These are phyloP conservation scores for Oryzias dopingdopingensis DNA, from an alignment of 2,797 vertebrate genomes.

Conservation along the genomic window DNA sequence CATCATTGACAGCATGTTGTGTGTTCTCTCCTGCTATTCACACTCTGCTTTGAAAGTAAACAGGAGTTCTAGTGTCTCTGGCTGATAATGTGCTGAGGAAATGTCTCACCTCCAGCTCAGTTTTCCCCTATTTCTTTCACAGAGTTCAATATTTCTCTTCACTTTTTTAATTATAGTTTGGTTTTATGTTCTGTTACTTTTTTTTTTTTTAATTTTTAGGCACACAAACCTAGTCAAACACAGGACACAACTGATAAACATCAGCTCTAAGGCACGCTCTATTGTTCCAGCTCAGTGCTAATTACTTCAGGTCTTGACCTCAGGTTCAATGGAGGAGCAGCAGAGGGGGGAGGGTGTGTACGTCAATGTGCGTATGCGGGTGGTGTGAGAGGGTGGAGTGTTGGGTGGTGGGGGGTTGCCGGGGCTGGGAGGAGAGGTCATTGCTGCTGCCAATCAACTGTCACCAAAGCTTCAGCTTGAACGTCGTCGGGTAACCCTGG, in stretches of 20 bases:
- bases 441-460: conserved; percentile 68
- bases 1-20: conserved; percentile 55
- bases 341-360: conserved; percentile 28
- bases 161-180: conserved; percentile 16
- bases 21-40: conserved; percentile 49
- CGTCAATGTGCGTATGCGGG: conserved; percentile 17
- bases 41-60: conserved; percentile 59
- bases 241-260: conserved; percentile 58
- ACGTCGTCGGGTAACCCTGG: conserved; percentile 35
- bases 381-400: conserved; percentile 10
- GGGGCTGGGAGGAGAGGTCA: conserved; percentile 49
- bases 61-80: conserved; percentile 17
- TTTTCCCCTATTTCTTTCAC: not conserved
- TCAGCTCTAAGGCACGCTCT: conserved; percentile 62
- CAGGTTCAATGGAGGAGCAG: conserved; percentile 54
- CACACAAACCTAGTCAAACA: conserved; percentile 28
- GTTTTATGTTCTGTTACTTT: conserved; percentile 19
- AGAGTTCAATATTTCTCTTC: not conserved
- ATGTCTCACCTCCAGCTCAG: not conserved
- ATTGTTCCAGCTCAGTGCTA: conserved; percentile 74
- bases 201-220: conserved; percentile 13
- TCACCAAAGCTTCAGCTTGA: conserved; percentile 48
- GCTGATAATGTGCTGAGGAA: conserved; percentile 17
- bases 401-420: conserved; percentile 18
- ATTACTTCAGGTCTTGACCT: conserved; percentile 73